These are phyloP conservation scores for Calameuta pallipes DNA, from an alignment of 2,888 invertebrate genomes.

Conservation along the genomic window DNA sequence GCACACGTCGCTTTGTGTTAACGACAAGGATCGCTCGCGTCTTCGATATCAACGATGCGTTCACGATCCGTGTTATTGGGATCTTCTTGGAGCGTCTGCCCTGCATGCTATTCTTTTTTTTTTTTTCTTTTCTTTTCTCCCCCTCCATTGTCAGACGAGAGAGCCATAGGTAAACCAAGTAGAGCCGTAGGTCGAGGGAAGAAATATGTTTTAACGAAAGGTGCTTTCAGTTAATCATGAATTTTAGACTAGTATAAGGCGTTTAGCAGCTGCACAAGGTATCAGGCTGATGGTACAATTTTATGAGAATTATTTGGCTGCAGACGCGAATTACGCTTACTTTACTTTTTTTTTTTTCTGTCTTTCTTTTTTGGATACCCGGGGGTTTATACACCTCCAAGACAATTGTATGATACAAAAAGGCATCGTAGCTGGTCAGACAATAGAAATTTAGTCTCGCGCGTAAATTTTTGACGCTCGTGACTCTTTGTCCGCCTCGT, in stretches of 20 bases:
- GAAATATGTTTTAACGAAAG: slow-evolving; percentile 21
- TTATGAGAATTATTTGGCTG: slow-evolving; percentile 27
- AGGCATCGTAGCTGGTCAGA: not conserved
- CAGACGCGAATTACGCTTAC: slow-evolving; percentile 52
- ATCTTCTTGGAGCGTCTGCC: not conserved
- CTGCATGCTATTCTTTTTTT: not conserved
- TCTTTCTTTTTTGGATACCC: not conserved
- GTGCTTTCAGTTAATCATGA: slow-evolving; percentile 58
- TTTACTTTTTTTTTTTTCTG: slow-evolving; percentile 31
- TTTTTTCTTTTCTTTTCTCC: not conserved
- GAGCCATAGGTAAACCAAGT: not conserved
- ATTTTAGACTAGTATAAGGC: slow-evolving; percentile 46
- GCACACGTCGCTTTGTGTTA: not conserved
- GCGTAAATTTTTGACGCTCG: not conserved
- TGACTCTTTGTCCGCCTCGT: not conserved
- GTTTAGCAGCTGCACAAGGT: slow-evolving; percentile 31
- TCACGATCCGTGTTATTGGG: not conserved
- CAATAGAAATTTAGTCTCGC: not conserved
- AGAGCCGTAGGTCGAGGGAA: not conserved
- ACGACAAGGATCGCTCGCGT: not conserved
- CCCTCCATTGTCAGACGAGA: not conserved
- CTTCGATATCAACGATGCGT: not conserved
- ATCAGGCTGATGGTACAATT: not conserved
- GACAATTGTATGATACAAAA: not conserved
- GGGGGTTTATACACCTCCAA: not conserved